A percentile compares a stretch with the other conserved stretches of the same genome.
Conservation (phyloP, 2,797 vertebrate species). For the Phoeniculus purpureus region DNA sequence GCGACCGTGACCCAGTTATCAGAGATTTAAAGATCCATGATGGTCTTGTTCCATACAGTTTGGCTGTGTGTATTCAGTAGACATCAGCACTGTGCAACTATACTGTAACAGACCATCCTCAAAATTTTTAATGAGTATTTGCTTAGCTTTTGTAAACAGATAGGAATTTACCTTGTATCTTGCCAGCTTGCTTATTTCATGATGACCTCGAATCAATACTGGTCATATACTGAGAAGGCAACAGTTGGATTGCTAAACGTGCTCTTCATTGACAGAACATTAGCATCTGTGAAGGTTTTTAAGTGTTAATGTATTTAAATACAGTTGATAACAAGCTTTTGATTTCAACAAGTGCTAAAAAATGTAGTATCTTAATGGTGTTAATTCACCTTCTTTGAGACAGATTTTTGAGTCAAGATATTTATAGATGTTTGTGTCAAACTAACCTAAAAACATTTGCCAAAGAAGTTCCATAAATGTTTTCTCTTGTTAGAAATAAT, state of each 20-base stretch:
- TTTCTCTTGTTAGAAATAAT: slow-evolving; percentile 66
- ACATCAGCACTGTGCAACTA: slow-evolving; percentile 85
- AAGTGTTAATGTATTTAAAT: slow-evolving; percentile 51
- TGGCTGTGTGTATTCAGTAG: slow-evolving; percentile 81
- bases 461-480: slow-evolving; percentile 84
- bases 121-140: slow-evolving; percentile 79
- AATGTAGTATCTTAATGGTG: slow-evolving; percentile 59
- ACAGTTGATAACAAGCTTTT: slow-evolving; percentile 60
- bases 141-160: slow-evolving; percentile 78
- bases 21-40: slow-evolving; percentile 69
- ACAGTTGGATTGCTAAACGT: slow-evolving; percentile 13
- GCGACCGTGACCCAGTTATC: slow-evolving; percentile 19
- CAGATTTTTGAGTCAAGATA: slow-evolving; percentile 64
- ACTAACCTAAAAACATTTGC: slow-evolving; percentile 81
- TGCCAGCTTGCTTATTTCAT: slow-evolving; percentile 72
- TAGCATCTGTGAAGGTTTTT: slow-evolving; percentile 50
- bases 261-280: slow-evolving; percentile 28
- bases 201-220: slow-evolving; percentile 45
- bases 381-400: slow-evolving; percentile 59
- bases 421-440: slow-evolving; percentile 75
- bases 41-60: slow-evolving; percentile 76
- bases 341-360: slow-evolving; percentile 73
- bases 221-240: slow-evolving; percentile 8
- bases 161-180: slow-evolving; percentile 72
- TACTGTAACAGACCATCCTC: slow-evolving; percentile 75